Percentiles rank a stretch among this genome's conserved stretches.
These are phyloP conservation scores for Aegotheles bennettii DNA, from an alignment of 2,113 vertebrate genomes.

Conservation along the genomic window DNA sequence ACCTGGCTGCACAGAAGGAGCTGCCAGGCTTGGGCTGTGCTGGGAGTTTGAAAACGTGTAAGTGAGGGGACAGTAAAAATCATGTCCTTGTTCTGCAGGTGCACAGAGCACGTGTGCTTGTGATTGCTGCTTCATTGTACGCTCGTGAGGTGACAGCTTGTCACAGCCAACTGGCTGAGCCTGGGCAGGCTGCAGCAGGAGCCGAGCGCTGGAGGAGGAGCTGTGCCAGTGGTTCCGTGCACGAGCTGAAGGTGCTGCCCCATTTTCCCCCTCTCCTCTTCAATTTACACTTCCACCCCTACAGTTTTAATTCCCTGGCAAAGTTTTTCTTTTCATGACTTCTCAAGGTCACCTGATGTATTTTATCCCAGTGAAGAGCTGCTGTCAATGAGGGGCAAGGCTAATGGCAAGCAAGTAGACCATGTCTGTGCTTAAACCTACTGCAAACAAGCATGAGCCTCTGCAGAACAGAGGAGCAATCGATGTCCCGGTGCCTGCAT, in stretches of 20 bases:
- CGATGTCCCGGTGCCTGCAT: not conserved
- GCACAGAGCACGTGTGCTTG: not conserved
- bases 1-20: fast-evolving
- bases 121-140: not conserved
- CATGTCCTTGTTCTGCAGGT: not conserved
- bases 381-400: not conserved
- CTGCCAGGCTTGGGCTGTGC: not conserved
- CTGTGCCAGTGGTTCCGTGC: not conserved
- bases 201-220: not conserved
- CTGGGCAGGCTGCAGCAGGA: not conserved
- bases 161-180: not conserved
- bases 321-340: not conserved
- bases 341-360: not conserved
- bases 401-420: not conserved
- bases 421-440: not conserved
- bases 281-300: not conserved
- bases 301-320: not conserved
- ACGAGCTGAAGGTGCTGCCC: not conserved
- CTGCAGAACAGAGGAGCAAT: not conserved
- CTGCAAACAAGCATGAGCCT: not conserved
- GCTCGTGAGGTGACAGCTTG: not conserved
- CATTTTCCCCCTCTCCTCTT: not conserved
- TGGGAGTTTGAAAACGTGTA: not conserved
- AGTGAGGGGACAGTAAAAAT: not conserved
- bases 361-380: not conserved